A percentile compares a stretch with the other conserved stretches of the same genome.
Conservation (phyloP, 2,113 vertebrate species). For the Cynocephalus volans region DNA sequence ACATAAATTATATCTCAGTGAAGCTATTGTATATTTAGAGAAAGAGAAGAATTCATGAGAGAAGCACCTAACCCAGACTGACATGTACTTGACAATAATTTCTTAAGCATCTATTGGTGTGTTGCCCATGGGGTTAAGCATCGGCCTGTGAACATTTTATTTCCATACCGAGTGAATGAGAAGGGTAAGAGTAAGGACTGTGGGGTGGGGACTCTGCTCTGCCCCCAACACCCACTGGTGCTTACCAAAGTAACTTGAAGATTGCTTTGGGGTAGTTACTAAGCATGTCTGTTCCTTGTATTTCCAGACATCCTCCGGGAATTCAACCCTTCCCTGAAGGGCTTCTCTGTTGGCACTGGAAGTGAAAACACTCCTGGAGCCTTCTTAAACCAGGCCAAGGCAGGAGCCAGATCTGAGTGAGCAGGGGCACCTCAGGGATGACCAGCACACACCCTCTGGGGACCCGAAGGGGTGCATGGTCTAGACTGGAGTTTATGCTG, state of each 20-base stretch:
- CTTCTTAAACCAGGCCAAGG: slow-evolving; percentile 89
- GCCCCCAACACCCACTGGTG: neutral
- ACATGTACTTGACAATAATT: neutral
- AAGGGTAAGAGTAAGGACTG: neutral
- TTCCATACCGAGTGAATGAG: neutral
- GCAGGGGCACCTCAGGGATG: neutral
- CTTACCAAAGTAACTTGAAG: neutral
- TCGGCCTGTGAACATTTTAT: neutral
- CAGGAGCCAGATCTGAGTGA: slow-evolving; percentile 84
- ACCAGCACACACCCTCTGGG: neutral
- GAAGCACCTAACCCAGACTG: neutral
- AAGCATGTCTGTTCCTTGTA: slow-evolving; percentile 50
- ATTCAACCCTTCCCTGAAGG: slow-evolving; percentile 89
- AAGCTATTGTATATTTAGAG: neutral
- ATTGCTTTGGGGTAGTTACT: neutral
- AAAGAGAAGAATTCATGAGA: neutral
- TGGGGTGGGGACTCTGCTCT: neutral
- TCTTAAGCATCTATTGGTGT: neutral
- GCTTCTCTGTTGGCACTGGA: slow-evolving; percentile 88
- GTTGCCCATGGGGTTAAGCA: no score
- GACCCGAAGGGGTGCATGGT: no score
- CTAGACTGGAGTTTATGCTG: neutral
- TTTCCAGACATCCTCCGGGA: slow-evolving; percentile 90
- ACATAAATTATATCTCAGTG: neutral
- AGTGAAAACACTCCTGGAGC: neutral